Percentiles rank a stretch among this genome's conserved stretches.
phyloP scores from a whole-genome alignment of 2,888 invertebrate genomes.

The Callinectes sapidus region DNA sequence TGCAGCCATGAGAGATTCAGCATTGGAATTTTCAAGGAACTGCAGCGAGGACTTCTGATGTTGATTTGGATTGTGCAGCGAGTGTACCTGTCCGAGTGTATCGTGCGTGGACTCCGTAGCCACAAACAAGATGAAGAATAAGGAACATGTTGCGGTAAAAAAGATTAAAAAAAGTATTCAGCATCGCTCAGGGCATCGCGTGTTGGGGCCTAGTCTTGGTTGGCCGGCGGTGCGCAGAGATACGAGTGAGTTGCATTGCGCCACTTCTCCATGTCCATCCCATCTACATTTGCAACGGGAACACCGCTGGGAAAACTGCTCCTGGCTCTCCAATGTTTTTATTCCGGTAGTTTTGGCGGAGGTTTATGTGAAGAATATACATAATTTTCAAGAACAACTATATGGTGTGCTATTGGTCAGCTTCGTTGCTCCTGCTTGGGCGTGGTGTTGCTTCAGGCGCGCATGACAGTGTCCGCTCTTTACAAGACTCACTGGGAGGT shows the following conservation, averaged over 20 bases:
- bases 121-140: background rate
- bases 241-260: background rate
- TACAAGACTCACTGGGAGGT: background rate
- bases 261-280: background rate
- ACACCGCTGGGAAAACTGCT: background rate
- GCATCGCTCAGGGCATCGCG: background rate
- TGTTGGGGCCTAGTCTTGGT: background rate
- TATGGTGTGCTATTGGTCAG: background rate
- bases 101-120: background rate
- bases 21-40: background rate
- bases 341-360: constrained; percentile 9
- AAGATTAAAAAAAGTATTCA: too few relatives aligned
- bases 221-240: background rate
- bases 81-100: background rate
- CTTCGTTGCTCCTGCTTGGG: background rate
- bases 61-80: background rate
- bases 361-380: background rate
- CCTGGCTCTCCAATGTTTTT: background rate
- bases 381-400: background rate
- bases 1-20: background rate
- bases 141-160: background rate
- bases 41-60: background rate
- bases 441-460: background rate
- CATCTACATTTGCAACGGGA: background rate
- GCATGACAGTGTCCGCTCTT: background rate